phyloP scores from a whole-genome alignment of 1,140 invertebrate genomes.

The Galleria mellonella region DNA sequence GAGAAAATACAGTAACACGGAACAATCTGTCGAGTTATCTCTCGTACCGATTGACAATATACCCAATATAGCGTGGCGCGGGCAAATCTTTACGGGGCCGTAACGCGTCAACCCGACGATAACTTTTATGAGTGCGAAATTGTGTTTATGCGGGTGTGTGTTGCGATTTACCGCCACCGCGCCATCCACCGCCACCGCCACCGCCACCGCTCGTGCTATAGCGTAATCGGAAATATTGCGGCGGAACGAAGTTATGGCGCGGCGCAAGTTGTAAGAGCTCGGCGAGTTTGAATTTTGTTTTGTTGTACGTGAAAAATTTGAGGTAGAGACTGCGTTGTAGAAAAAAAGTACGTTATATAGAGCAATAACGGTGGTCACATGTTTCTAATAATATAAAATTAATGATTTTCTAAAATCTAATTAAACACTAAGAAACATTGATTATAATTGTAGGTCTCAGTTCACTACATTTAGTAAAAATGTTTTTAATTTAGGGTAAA shows the following conservation, averaged over 20 bases:
- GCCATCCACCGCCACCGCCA: conserved; percentile 9
- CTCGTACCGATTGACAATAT: conserved; percentile 36
- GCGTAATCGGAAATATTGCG: conserved; percentile 63
- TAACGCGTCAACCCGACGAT: conserved; percentile 31
- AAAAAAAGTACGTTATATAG: too few relatives aligned
- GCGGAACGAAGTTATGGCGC: conserved; percentile 39
- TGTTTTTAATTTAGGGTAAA: too few relatives aligned
- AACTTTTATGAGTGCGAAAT: conserved; percentile 69
- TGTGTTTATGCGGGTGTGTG: conserved; percentile 59
- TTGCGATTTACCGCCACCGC: conserved; percentile 50
- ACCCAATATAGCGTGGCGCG: conserved; percentile 6
- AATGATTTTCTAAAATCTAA: too few relatives aligned
- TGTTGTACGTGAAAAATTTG: too few relatives aligned
- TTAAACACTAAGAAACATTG: too few relatives aligned
- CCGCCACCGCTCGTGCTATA: conserved; percentile 5
- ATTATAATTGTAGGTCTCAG: too few relatives aligned
- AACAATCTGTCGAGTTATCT: conserved; percentile 1
- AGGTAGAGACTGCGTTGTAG: too few relatives aligned
- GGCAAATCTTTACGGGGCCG: conserved; percentile 7
- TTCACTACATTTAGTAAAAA: too few relatives aligned
- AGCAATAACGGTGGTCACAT: too few relatives aligned
- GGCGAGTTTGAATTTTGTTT: background rate
- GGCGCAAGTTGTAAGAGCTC: conserved; percentile 7
- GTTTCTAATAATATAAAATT: too few relatives aligned
- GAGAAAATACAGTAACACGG: too few relatives aligned